These are phyloP conservation scores for Halcyon senegalensis DNA, from an alignment of 2,113 vertebrate genomes.

Conservation along the genomic window DNA sequence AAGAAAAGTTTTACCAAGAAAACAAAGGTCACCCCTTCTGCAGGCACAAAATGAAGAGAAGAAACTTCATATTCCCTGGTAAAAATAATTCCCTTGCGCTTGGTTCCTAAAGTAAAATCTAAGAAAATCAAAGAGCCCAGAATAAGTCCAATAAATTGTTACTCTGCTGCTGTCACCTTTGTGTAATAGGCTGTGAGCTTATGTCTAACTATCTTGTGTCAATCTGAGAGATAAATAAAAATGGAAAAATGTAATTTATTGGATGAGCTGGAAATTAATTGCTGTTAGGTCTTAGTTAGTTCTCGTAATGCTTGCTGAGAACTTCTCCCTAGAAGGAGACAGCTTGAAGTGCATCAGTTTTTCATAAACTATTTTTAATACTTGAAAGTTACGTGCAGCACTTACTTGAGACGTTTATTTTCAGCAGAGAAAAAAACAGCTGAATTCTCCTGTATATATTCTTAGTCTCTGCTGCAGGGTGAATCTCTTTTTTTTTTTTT, in stretches of 20 bases:
- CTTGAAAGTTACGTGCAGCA: slow-evolving; percentile 23
- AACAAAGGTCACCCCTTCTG: background rate
- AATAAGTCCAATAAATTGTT: background rate
- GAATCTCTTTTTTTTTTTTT: background rate
- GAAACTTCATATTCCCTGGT: background rate
- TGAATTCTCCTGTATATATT: background rate
- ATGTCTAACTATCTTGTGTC: background rate
- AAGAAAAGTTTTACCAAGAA: slow-evolving; percentile 1
- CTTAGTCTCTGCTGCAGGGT: background rate
- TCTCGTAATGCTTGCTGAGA: slow-evolving; percentile 5
- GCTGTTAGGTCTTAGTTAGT: background rate
- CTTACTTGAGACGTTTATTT: slow-evolving; percentile 31
- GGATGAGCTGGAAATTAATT: background rate
- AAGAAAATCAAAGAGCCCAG: background rate
- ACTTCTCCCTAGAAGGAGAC: slow-evolving; percentile 51
- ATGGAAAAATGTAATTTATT: background rate
- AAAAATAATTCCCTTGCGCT: background rate
- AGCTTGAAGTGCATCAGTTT: slow-evolving; percentile 19
- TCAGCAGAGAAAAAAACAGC: background rate
- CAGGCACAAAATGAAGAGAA: background rate
- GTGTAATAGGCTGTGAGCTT: background rate
- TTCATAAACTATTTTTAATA: slow-evolving; percentile 61
- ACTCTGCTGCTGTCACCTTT: background rate
- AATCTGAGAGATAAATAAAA: background rate
- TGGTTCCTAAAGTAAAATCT: background rate